Conservation (phyloP, 1,140 invertebrate species). For the Trichonephila clavipes region DNA sequence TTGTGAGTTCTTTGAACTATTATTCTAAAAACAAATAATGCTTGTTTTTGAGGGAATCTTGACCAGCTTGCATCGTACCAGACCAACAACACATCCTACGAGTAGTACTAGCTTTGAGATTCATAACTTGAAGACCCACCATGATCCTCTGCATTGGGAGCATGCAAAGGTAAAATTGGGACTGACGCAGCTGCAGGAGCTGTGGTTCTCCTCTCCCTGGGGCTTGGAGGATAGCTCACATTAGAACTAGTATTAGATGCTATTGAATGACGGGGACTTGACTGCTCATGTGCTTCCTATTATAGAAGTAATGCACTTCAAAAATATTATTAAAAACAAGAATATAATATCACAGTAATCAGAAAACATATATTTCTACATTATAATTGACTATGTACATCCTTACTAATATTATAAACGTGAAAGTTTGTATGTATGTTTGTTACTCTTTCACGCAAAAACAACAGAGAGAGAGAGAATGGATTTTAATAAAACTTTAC, state of each 20-base stretch:
- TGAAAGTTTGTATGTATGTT: too few relatives aligned
- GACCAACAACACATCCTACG: not conserved
- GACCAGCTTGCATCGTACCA: not conserved
- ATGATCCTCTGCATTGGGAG: constrained; percentile 48
- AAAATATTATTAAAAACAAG: too few relatives aligned
- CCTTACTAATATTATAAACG: too few relatives aligned
- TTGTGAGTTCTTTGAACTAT: too few relatives aligned
- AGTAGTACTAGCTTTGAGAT: constrained; percentile 70
- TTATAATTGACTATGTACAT: too few relatives aligned
- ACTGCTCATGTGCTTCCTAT: constrained; percentile 51
- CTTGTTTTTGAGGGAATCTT: not conserved
- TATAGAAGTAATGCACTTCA: too few relatives aligned
- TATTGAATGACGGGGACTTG: constrained; percentile 87
- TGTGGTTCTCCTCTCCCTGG: constrained; percentile 68
- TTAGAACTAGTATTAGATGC: constrained; percentile 89
- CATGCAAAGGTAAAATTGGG: constrained; percentile 58
- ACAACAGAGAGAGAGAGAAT: too few relatives aligned
- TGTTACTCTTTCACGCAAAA: too few relatives aligned
- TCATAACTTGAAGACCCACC: constrained; percentile 75
- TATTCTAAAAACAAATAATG: too few relatives aligned
- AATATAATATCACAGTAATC: too few relatives aligned
- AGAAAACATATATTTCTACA: too few relatives aligned
- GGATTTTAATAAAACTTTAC: too few relatives aligned
- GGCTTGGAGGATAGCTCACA: constrained; percentile 76
- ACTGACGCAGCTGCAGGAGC: constrained; percentile 64